Evolutionary conservation across 2,797 vertebrate genomes (phyloP).

Genomic region (Lepus oiostolus): DNA sequence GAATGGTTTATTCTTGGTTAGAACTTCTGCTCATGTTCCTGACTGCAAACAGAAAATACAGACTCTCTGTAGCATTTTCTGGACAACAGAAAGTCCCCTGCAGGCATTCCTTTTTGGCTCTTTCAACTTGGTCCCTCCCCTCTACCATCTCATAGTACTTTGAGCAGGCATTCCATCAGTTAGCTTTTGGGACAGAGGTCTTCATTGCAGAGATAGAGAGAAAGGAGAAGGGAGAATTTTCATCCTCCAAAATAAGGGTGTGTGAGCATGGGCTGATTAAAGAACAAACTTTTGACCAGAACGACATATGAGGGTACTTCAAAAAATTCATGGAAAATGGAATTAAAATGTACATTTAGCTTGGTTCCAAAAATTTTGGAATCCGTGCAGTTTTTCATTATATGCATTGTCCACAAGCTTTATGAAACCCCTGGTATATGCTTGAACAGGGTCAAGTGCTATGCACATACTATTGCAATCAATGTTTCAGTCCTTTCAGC

Average conservation of each 20-base stretch:
- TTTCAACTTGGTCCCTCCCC: neutral
- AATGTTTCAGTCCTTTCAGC: neutral
- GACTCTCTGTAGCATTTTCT: neutral
- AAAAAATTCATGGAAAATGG: too few species aligned
- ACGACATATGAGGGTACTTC: neutral
- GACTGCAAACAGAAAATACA: neutral
- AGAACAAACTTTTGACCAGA: neutral
- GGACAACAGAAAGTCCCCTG: neutral
- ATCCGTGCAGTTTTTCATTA: too few species aligned
- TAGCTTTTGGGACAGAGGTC: neutral
- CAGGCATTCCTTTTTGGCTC: neutral
- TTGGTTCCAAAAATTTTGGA: too few species aligned
- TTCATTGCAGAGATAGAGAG: neutral
- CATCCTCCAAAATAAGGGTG: neutral
- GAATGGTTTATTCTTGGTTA: constrained; percentile 9
- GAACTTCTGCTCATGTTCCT: neutral
- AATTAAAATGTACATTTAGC: too few species aligned
- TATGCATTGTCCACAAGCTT: too few species aligned
- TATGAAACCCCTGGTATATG: neutral
- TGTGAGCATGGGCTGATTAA: neutral
- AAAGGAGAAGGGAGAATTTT: neutral
- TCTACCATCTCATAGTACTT: neutral
- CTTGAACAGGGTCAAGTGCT: constrained; percentile 1
- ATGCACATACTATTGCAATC: neutral
- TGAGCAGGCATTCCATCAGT: neutral